Base-by-base conservation (phyloP, 2,113 vertebrate species). In the Gallinago undulata region DNA sequence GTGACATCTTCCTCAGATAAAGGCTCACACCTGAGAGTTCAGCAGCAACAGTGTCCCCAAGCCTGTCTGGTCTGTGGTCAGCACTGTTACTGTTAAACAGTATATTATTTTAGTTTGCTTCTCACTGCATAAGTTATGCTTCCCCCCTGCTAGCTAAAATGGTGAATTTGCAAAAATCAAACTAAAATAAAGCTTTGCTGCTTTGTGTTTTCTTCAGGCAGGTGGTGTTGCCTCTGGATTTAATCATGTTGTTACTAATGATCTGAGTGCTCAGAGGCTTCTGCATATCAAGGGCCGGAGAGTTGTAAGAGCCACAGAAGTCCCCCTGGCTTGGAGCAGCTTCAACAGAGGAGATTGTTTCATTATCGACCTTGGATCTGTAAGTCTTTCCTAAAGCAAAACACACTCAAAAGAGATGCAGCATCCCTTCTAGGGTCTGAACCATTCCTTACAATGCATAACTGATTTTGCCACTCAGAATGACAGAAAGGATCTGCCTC, bases 281-380 rank as follows among this genome's bases (percentile, higher is more conserved):
- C 97, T 99, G 50, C 99, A 99, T 66, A 97, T 99, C 94, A 99
- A 99, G 93, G 99, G 99, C 10, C 97, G 99, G 13, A 98, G 99
- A 84, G 98, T 99, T 70, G 98, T 99, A 80, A 98, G 99, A 86
- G 99, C 99, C 55, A 99, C 98, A 0, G 98, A 99, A 97, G 99
- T 99, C 15, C 98, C 98, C 22, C 94, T 99, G 55, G 94, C 93
- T 94, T 99, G 99, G 99, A 66, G 95, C 89, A 99, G 98, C 94
- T 99, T 99, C 97, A 99, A 99, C 97, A 98, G 96, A 60, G 99
- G 99, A 3, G 99, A 99, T 85, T 99, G 99, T 95, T 99, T 99
- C 98, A 99, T 99, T 93, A 66, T 99, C n/a, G 99, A 99, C 94
- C 98, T 99, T 0, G 99, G 99, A 87, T 85, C 81, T 7, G 99